phyloP scores from a whole-genome alignment of 2,113 vertebrate genomes.

The Coracopsis vasa region DNA sequence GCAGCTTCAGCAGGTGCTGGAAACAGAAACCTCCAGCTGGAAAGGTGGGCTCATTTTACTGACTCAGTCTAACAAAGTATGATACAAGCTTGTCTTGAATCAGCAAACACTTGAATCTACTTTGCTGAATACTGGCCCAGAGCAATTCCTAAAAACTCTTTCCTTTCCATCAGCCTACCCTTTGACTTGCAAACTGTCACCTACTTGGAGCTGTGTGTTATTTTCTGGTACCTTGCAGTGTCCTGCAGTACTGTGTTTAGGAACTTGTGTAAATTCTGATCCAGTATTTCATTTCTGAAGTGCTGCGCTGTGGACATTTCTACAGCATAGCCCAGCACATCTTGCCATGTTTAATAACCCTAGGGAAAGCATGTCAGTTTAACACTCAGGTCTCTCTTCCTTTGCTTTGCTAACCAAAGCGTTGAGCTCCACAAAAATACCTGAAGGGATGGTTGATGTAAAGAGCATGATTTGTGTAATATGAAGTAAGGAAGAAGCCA shows the following conservation, averaged over 20 bases:
- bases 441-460: neutral
- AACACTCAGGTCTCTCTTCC: conserved; percentile 4
- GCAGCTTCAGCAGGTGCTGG: neutral
- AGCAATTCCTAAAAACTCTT: neutral
- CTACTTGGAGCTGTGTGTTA: neutral
- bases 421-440: neutral
- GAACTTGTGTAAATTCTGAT: neutral
- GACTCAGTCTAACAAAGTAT: neutral
- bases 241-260: neutral
- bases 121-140: neutral
- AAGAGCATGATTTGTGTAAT: neutral
- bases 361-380: neutral
- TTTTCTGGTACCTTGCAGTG: neutral
- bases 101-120: neutral
- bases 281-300: neutral
- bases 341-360: neutral
- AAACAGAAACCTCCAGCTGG: neutral
- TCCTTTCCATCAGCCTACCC: neutral
- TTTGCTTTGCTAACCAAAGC: neutral
- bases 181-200: neutral
- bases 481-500: neutral
- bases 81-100: neutral
- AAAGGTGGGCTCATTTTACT: neutral
- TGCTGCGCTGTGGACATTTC: neutral
- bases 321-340: neutral